phyloP scores from a whole-genome alignment of 2,113 vertebrate genomes.

The Leptosomus discolor region DNA sequence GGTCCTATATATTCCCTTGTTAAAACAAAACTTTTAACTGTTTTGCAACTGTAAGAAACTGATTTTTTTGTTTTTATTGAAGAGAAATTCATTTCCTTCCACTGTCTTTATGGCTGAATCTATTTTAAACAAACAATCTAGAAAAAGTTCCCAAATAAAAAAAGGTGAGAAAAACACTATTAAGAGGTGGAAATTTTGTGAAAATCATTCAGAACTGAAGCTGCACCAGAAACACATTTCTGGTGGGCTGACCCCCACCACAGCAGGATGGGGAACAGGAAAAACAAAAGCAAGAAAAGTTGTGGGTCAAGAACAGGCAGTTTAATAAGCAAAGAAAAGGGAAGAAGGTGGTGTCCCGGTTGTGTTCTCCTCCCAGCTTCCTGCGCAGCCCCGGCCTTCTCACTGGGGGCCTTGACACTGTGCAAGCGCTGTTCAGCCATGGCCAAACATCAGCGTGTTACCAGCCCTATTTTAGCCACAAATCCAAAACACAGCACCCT shows the following conservation, averaged over 20 bases:
- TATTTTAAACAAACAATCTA: neutral
- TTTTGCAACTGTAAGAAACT: neutral
- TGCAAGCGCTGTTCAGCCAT: accelerated
- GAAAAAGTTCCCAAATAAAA: neutral
- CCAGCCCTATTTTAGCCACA: neutral
- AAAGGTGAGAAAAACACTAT: neutral
- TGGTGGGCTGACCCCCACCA: neutral
- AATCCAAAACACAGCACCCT: neutral
- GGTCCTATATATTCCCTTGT: neutral
- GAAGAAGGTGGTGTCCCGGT: neutral
- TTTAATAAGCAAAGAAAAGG: neutral
- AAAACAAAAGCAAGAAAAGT: neutral
- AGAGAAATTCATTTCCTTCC: neutral
- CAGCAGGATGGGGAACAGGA: neutral
- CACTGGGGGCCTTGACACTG: accelerated
- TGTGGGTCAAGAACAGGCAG: neutral
- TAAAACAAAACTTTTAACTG: neutral
- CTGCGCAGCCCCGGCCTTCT: neutral
- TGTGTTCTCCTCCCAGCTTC: neutral
- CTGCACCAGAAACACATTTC: neutral
- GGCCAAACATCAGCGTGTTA: neutral
- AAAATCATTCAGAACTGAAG: neutral
- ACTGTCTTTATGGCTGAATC: neutral
- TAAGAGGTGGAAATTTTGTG: neutral
- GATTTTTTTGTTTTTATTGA: neutral